A percentile compares a stretch with the other conserved stretches of the same genome.
Evolutionary conservation across 1,140 invertebrate species (phyloP).

Genomic region (Brachionus sp.): DNA sequence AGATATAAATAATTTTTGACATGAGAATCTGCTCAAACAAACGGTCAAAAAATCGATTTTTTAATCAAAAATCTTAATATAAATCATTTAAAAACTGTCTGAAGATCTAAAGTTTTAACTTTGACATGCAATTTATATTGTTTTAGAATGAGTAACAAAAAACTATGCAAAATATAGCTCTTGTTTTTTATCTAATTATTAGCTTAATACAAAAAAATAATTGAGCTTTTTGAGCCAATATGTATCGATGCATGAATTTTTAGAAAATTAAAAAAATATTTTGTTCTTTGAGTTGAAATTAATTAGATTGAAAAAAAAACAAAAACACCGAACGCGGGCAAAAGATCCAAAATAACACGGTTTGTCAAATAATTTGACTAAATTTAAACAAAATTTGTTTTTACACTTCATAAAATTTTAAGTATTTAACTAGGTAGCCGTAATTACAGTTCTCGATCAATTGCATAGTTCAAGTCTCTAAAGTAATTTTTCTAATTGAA

Average conservation of each 20-base stretch:
- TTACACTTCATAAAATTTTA: slow-evolving; percentile 11
- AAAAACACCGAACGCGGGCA: not conserved
- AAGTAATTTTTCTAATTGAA: not conserved
- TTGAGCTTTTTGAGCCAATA: not conserved
- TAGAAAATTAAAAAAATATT: not conserved
- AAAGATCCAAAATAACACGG: not conserved
- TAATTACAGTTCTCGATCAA: not conserved
- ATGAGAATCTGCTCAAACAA: not conserved
- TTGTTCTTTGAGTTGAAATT: not conserved
- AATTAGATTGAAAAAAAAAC: not conserved
- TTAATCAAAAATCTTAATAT: not conserved
- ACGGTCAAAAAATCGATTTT: not conserved
- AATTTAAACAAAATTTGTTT: not conserved
- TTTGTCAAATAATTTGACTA: not conserved
- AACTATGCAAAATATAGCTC: not conserved
- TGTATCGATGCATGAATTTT: not conserved
- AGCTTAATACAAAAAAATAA: not conserved
- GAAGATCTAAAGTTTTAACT: not conserved
- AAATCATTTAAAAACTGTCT: not conserved
- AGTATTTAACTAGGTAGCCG: not conserved
- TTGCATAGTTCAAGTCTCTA: not conserved
- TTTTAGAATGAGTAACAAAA: not conserved
- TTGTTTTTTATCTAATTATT: slow-evolving; percentile 5
- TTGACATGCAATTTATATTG: slow-evolving; percentile 17
- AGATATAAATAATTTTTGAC: slow-evolving; percentile 31